These are phyloP conservation scores for Imbricaverruca yamaguchii DNA, from an alignment of 2,888 invertebrate species.

Conservation along the genomic window DNA sequence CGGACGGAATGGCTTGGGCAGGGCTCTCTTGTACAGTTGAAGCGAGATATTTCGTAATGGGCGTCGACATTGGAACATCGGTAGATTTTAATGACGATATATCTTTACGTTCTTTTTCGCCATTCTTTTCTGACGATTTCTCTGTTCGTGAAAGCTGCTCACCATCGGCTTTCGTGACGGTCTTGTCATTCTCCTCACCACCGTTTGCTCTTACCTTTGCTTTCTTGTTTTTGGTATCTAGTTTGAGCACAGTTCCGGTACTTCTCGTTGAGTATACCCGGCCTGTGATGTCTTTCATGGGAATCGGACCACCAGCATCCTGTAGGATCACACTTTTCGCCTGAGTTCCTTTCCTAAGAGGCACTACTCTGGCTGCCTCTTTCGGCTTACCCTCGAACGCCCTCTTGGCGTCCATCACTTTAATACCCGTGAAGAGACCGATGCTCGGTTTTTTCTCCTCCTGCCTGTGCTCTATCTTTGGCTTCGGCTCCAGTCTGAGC, in stretches of 20 bases:
- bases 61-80: background rate
- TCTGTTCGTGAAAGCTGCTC: background rate
- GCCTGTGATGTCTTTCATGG: background rate
- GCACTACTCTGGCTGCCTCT: background rate
- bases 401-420: background rate
- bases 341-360: background rate
- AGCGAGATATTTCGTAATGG: too few relatives aligned
- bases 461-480: background rate
- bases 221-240: background rate
- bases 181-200: background rate
- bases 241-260: background rate
- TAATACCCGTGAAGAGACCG: background rate
- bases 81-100: background rate
- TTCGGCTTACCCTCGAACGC: conserved; percentile 4
- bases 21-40: too few relatives aligned
- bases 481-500: background rate
- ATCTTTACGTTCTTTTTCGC: background rate
- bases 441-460: background rate
- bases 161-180: background rate
- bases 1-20: background rate
- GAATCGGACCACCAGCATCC: conserved; percentile 10
- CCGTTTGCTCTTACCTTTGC: background rate
- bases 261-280: background rate
- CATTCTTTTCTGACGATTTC: background rate
- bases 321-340: conserved; percentile 19